Percentiles rank a stretch among this genome's conserved stretches.
Conservation (phyloP, 2,888 invertebrate genomes). For the Steromphala cineraria region DNA sequence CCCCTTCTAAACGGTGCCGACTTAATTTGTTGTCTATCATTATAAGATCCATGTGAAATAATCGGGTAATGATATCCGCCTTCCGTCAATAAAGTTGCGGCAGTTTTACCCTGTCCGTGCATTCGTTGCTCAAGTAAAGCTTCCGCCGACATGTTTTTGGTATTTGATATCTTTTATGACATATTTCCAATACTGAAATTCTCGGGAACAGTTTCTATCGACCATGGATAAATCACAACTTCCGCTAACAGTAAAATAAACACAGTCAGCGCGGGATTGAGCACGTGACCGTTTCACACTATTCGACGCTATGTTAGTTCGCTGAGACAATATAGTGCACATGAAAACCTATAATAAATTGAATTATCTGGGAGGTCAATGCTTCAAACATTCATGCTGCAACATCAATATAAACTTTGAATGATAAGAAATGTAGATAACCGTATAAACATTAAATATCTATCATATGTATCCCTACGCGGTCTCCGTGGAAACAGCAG, state of each 20-base stretch:
- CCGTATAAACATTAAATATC: no score
- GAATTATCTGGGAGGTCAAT: no score
- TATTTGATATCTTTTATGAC: background rate
- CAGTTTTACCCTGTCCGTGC: slow-evolving; percentile 60
- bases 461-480: no score
- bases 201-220: background rate
- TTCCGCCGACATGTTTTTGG: slow-evolving; percentile 20
- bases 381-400: no score
- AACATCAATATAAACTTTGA: no score
- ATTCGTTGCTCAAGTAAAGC: slow-evolving; percentile 31
- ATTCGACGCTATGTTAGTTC: background rate
- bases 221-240: background rate
- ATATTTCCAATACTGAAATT: background rate
- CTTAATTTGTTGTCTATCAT: slow-evolving; percentile 46
- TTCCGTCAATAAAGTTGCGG: slow-evolving; percentile 59
- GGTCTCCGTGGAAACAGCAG: no score
- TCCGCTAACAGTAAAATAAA: background rate
- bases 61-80: slow-evolving; percentile 62
- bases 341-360: no score
- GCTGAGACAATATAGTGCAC: background rate
- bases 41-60: slow-evolving; percentile 55
- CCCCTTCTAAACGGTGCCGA: slow-evolving; percentile 50
- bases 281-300: slow-evolving; percentile 4
- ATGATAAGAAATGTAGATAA: no score
- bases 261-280: background rate